Evolutionary conservation across 2,797 vertebrate genomes (phyloP).

Genomic region (Darevskia mixta): DNA sequence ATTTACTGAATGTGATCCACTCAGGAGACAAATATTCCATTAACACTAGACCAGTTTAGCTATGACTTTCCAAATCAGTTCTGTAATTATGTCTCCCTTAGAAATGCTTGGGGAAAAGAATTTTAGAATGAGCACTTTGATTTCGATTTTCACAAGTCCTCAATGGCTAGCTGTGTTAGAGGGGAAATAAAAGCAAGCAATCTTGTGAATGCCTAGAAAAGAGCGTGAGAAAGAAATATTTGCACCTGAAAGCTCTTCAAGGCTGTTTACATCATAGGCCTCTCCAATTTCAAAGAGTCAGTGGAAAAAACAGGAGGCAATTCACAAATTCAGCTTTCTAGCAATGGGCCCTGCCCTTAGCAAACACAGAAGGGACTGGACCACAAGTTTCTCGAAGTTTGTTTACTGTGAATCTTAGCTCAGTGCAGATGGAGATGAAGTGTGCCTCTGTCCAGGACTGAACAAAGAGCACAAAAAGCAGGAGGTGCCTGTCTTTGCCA

Average conservation of each 20-base stretch:
- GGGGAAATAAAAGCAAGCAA: conserved; percentile 59
- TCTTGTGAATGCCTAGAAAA: conserved; percentile 51
- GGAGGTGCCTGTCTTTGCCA: conserved; percentile 47
- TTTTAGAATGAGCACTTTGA: conserved; percentile 62
- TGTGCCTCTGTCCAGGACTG: not conserved
- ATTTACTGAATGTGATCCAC: conserved; percentile 68
- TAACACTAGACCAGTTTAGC: conserved; percentile 55
- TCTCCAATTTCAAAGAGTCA: conserved; percentile 20
- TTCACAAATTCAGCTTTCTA: conserved; percentile 63
- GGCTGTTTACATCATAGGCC: conserved; percentile 21
- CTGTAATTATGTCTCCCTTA: conserved; percentile 64
- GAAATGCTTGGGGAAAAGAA: conserved; percentile 64
- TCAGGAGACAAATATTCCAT: conserved; percentile 70
- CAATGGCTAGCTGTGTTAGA: conserved; percentile 49
- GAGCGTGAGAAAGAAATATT: conserved; percentile 54
- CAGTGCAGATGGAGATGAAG: conserved; percentile 48
- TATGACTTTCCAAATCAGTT: conserved; percentile 60
- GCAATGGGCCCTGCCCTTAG: conserved; percentile 43
- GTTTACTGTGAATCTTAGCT: conserved; percentile 61
- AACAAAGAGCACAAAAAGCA: conserved; percentile 52
- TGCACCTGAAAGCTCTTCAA: conserved; percentile 60
- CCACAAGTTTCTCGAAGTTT: conserved; percentile 53
- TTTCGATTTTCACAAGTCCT: conserved; percentile 68
- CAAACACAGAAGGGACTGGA: conserved; percentile 44
- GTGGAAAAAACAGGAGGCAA: not conserved